A percentile compares a stretch with the other conserved stretches of the same genome.
These are phyloP conservation scores for Ondatra zibethicus DNA, from an alignment of 2,113 vertebrate genomes.

Conservation along the genomic window DNA sequence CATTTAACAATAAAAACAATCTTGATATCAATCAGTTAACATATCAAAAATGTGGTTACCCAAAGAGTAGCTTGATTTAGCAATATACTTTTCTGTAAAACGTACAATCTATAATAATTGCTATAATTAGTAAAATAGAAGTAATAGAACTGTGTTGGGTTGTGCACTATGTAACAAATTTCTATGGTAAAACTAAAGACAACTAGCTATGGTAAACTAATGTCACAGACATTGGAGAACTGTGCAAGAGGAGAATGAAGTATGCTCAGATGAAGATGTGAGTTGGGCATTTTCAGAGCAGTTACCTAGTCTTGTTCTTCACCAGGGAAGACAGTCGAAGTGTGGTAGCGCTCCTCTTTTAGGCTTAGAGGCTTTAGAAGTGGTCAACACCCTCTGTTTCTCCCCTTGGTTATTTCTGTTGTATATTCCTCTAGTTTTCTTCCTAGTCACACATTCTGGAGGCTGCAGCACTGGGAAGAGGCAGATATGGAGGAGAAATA, in stretches of 20 bases:
- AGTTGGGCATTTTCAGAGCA: background rate
- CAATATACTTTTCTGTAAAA: slow-evolving; percentile 14
- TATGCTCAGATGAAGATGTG: background rate
- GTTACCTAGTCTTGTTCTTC: background rate
- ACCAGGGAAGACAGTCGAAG: background rate
- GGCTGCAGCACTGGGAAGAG: background rate
- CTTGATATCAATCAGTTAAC: background rate
- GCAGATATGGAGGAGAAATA: background rate
- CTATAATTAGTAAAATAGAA: background rate
- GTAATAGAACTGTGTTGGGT: background rate
- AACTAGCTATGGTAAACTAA: too few relatives aligned
- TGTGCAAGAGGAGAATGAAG: background rate
- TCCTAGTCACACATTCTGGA: background rate
- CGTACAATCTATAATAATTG: background rate
- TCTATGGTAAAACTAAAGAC: background rate
- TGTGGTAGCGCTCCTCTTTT: background rate
- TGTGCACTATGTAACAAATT: background rate
- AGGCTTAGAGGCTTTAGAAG: background rate
- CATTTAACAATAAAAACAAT: background rate
- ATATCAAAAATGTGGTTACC: background rate
- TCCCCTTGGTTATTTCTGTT: background rate
- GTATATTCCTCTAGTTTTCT: background rate
- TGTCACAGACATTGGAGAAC: background rate
- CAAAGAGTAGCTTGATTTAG: background rate
- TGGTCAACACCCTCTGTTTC: background rate